Evolutionary conservation across 1,140 invertebrate genomes (phyloP), one percentile per base, ranked within the genome.

Genomic region (Pachyrhynchus sulphureomaculatus): DNA sequence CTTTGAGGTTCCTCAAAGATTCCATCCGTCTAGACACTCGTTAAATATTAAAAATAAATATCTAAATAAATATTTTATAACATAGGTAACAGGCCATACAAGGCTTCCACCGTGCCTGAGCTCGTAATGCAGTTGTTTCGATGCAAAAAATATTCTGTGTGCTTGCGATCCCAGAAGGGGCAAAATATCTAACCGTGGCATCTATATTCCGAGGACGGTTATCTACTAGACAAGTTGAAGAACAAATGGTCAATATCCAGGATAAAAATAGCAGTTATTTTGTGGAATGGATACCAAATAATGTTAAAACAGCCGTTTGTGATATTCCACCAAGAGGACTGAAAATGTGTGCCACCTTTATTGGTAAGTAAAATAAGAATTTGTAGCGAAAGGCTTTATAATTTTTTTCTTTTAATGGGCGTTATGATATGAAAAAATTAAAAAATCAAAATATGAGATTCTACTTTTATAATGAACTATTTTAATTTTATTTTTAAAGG

Each of bases 251-350:
- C 29, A 89, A 86, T 72, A 81, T 83, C 2, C 88, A 89, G 71
- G 86, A 86, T 72, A 89, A 89, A 73, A 89, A 89, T 73, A 70
- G 65, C 36, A 42, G 42, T 53, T 89, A 89, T 75, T 90, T 89
- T 68, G 86, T 89, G 24, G 87, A 90, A 73, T 90, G 88, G 87
- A 89, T 90, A 65, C 88, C 83, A 0, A 86, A 83, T 65, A 84
- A 84, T 62, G 78, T 84, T 1, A 85, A 85, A 65, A 81, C 82
- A 0, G 87, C 87, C 0, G 82, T 85, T 2, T 84, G 83, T 68
- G 83, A 85, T 64, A 84, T 86, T 42, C 82, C 84, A 2, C 85
- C 85, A 0, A 76, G 81, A 29, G 86, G 86, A 0, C 71, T 88
- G 4, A 87, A 86, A 64, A 87, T 87, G 83, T 82, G 83, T 1